Conservation (phyloP, 1,140 invertebrate genomes). For the Lamellibrachia luymesi region DNA sequence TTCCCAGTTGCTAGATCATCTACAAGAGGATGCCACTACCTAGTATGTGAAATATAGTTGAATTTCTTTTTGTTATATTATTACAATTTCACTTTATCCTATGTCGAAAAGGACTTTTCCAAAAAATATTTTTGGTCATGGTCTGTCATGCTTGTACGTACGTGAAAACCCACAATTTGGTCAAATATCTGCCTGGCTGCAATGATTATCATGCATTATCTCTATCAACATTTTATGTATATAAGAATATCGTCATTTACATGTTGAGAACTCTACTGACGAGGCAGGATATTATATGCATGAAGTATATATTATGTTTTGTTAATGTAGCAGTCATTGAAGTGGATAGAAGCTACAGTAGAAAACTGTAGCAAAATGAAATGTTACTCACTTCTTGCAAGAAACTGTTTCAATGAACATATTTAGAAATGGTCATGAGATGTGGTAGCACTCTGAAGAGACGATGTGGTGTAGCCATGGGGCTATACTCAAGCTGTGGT, state of each 20-base stretch:
- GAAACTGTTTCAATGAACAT: not conserved
- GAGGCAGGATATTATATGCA: not conserved
- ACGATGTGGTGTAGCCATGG: too few relatives aligned
- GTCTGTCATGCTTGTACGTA: too few relatives aligned
- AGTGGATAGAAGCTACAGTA: not conserved
- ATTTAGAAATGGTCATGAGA: not conserved
- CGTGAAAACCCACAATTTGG: too few relatives aligned
- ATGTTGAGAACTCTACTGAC: not conserved
- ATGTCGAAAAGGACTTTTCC: too few relatives aligned
- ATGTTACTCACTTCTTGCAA: not conserved
- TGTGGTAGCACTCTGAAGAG: not conserved
- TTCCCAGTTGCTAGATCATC: too few relatives aligned
- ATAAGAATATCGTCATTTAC: not conserved
- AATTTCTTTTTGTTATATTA: too few relatives aligned
- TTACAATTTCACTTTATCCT: too few relatives aligned
- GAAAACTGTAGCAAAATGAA: not conserved
- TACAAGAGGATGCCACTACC: too few relatives aligned
- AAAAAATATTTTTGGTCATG: too few relatives aligned
- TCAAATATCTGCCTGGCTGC: too few relatives aligned
- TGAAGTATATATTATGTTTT: not conserved
- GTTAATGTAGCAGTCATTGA: not conserved
- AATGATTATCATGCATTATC: not conserved
- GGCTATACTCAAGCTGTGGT: too few relatives aligned
- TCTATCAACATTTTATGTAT: not conserved
- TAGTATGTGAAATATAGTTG: too few relatives aligned